phyloP scores from a whole-genome alignment of 2,888 invertebrate species.

The Euzetes globulus region DNA sequence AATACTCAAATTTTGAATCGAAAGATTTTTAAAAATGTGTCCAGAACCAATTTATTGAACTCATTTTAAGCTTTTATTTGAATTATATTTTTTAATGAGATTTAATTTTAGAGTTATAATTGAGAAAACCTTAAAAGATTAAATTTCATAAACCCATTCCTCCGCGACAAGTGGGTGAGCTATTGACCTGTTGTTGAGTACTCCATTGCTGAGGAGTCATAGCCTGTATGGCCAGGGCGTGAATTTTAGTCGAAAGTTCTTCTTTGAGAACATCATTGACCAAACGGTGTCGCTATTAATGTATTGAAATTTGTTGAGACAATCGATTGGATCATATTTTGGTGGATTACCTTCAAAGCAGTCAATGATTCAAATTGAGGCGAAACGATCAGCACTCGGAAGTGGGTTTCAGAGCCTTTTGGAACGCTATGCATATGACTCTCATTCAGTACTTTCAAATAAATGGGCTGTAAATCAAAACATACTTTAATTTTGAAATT shows the following conservation, averaged over 20 bases:
- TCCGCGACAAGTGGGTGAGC: conserved; percentile 33
- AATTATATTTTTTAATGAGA: neutral
- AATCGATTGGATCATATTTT: neutral
- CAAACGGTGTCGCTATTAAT: conserved; percentile 33
- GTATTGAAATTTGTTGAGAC: neutral
- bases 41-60: too few relatives aligned
- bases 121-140: neutral
- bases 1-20: too few relatives aligned
- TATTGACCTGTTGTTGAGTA: neutral
- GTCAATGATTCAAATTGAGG: conserved; percentile 20
- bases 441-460: conserved; percentile 34
- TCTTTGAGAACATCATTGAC: conserved; percentile 30
- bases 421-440: conserved; percentile 35
- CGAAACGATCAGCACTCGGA: conserved; percentile 35
- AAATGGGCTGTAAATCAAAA: conserved; percentile 10
- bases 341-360: conserved; percentile 23
- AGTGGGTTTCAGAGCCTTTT: conserved; percentile 33
- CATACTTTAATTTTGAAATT: too few relatives aligned
- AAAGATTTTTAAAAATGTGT: too few relatives aligned
- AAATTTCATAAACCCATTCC: conserved; percentile 21
- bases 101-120: neutral
- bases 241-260: conserved; percentile 14
- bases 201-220: conserved; percentile 33
- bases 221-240: conserved; percentile 34
- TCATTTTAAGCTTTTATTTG: neutral